Evolutionary conservation across 1,140 invertebrate species (phyloP).

Genomic region (Brachionus koreanus): DNA sequence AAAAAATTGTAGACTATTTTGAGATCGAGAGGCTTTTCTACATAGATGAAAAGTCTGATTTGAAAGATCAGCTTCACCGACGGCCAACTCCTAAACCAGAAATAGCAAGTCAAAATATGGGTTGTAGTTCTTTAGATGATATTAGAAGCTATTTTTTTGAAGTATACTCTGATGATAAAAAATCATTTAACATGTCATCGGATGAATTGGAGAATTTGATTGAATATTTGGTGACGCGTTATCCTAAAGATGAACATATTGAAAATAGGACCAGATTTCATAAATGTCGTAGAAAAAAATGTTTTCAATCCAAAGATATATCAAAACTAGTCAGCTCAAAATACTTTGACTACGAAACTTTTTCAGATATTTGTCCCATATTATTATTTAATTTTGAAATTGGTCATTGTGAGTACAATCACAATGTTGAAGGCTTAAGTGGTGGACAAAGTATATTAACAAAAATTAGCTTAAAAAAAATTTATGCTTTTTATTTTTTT

Average conservation of each 20-base stretch:
- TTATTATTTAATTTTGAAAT: conserved; percentile 36
- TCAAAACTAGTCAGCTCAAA: not conserved
- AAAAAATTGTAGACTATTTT: conserved; percentile 31
- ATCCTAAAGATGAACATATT: conserved; percentile 9
- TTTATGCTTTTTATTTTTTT: not conserved
- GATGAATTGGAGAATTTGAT: conserved; percentile 8
- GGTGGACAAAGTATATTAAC: not conserved
- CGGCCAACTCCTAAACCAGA: not conserved
- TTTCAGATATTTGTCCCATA: conserved; percentile 7
- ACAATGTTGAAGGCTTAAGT: not conserved
- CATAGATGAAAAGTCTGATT: not conserved
- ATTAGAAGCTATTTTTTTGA: conserved; percentile 32
- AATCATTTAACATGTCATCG: not conserved
- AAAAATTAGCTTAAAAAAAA: not conserved
- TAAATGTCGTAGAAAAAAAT: conserved; percentile 8
- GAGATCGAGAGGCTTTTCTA: not conserved
- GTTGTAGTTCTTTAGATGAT: not conserved
- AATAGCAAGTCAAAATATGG: not conserved
- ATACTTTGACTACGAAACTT: not conserved
- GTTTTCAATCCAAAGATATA: conserved; percentile 15
- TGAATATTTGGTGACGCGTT: conserved; percentile 7
- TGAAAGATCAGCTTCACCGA: not conserved
- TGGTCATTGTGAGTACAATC: conserved; percentile 5
- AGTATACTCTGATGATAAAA: not conserved
- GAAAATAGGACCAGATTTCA: not conserved